Percentiles rank a stretch among this genome's conserved stretches.
Conservation (phyloP, 2,888 invertebrate genomes). For the Stenotaenia linearis region DNA sequence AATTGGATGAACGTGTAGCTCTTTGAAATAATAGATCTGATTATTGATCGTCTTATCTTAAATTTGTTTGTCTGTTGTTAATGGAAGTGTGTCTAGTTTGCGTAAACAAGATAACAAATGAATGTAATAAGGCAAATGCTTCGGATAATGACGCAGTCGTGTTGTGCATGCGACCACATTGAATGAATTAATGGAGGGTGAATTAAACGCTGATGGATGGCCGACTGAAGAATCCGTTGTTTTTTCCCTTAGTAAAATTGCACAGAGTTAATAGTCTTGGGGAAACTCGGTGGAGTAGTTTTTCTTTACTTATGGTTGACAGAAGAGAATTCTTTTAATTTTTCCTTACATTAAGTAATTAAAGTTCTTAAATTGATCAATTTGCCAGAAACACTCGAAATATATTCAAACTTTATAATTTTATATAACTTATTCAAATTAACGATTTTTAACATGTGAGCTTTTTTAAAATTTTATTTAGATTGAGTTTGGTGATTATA, state of each 20-base stretch:
- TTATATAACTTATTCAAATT: no score
- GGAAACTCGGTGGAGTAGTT: no score
- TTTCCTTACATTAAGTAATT: no score
- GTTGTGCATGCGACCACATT: not conserved
- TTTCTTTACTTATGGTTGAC: no score
- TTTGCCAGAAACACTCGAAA: no score
- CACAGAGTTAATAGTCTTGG: no score
- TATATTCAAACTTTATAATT: no score
- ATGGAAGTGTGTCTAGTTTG: not conserved
- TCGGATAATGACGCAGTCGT: not conserved
- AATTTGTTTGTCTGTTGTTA: not conserved
- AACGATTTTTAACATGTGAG: no score
- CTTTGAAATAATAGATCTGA: not conserved
- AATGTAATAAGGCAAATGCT: not conserved
- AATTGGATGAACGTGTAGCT: no score
- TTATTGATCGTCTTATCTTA: not conserved
- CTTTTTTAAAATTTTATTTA: no score
- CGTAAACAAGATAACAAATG: not conserved
- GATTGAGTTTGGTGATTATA: conserved; percentile 83
- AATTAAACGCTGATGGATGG: not conserved
- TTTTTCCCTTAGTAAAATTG: not conserved
- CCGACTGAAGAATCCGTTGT: not conserved
- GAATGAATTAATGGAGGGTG: not conserved
- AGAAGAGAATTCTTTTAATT: no score
- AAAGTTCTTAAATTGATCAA: no score